Evolutionary conservation across 2,888 invertebrate genomes (phyloP).

Genomic region (Alcis repandata): DNA sequence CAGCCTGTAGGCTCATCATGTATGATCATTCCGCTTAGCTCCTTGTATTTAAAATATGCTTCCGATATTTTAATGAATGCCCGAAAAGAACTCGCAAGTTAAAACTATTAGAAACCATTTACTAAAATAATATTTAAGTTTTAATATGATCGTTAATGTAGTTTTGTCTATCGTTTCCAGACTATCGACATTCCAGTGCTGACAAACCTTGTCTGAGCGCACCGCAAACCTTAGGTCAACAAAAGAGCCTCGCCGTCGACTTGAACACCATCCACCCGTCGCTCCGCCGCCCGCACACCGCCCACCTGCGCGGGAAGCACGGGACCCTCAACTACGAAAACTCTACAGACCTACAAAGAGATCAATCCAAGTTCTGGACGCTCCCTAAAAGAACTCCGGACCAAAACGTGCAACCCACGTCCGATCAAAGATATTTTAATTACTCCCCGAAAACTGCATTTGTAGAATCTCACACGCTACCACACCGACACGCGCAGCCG

Average conservation of each 20-base stretch:
- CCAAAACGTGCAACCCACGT: constrained; percentile 42
- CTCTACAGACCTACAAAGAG: constrained; percentile 55
- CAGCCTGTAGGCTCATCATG: constrained; percentile 18
- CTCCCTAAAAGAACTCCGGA: constrained; percentile 79
- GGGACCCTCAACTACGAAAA: constrained; percentile 70
- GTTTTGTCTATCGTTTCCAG: constrained; percentile 68
- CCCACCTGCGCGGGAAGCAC: constrained; percentile 73
- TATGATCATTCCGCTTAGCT: constrained; percentile 12
- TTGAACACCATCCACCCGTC: constrained; percentile 69
- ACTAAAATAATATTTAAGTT: background rate
- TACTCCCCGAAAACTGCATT: constrained; percentile 56
- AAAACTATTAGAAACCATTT: constrained; percentile 19
- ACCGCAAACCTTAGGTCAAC: constrained; percentile 62
- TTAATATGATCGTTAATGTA: constrained; percentile 20
- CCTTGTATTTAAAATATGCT: constrained; percentile 27
- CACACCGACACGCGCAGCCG: constrained; percentile 44
- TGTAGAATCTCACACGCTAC: constrained; percentile 48
- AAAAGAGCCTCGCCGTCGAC: constrained; percentile 63
- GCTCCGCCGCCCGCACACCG: constrained; percentile 67
- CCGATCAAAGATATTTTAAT: constrained; percentile 55
- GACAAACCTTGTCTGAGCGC: constrained; percentile 76
- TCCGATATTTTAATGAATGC: constrained; percentile 28
- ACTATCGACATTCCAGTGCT: constrained; percentile 89
- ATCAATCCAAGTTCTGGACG: constrained; percentile 87
- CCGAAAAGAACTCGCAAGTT: background rate